Percentiles rank a stretch among this genome's conserved stretches.
phyloP scores from a whole-genome alignment of 2,888 invertebrate species.

The Ernsta delagoae region DNA sequence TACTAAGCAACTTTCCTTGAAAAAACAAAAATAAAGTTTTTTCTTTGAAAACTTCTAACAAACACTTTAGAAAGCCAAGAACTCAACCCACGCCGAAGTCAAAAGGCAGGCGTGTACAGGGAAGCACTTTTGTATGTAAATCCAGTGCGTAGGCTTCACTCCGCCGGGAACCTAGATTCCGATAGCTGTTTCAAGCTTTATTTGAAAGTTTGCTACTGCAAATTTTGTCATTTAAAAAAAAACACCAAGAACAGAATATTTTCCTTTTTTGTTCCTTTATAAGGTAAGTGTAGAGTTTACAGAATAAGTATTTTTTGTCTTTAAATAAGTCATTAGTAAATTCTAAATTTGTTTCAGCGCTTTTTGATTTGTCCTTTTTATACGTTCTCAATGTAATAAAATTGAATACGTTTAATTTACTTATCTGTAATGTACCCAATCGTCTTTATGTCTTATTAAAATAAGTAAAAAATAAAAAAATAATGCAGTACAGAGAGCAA shows the following conservation, averaged over 20 bases:
- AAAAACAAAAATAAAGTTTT: not conserved
- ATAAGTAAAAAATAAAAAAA: not conserved
- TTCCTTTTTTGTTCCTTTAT: too few species aligned
- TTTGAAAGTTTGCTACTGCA: not conserved
- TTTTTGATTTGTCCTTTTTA: too few species aligned
- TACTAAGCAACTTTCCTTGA: too few species aligned
- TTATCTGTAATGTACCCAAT: too few species aligned
- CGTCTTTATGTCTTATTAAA: too few species aligned
- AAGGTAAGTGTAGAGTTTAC: too few species aligned
- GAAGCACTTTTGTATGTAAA: slow-evolving; percentile 84
- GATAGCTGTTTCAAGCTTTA: slow-evolving; percentile 41
- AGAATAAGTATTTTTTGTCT: too few species aligned
- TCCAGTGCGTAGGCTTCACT: slow-evolving; percentile 71
- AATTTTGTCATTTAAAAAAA: not conserved
- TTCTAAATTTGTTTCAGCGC: too few species aligned
- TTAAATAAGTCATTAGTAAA: too few species aligned
- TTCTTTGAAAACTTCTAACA: slow-evolving; percentile 9
- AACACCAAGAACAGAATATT: too few species aligned
- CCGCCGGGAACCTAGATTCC: slow-evolving; percentile 45
- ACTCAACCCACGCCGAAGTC: slow-evolving; percentile 74
- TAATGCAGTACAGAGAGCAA: not conserved
- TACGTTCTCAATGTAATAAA: too few species aligned
- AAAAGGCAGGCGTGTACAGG: slow-evolving; percentile 64
- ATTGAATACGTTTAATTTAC: too few species aligned
- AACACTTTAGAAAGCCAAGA: slow-evolving; percentile 34